Evolutionary conservation across 1,140 invertebrate species (phyloP).

Genomic region (Temnothorax nylanderi): DNA sequence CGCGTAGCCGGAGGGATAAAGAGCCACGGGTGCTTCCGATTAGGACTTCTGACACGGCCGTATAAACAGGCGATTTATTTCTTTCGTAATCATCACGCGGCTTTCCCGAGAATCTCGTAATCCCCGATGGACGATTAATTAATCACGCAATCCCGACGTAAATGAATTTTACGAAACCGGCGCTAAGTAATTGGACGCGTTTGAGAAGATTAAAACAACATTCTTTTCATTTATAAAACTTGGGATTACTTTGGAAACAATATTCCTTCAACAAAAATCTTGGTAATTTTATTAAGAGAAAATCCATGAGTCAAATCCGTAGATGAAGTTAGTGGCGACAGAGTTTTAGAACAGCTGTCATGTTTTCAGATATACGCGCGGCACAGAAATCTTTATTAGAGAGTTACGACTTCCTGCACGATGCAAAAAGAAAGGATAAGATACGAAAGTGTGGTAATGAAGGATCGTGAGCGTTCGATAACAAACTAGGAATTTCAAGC

Average conservation of each 20-base stretch:
- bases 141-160: background rate
- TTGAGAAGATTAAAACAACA: background rate
- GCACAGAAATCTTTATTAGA: constrained; percentile 48
- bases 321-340: too few species aligned
- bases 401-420: constrained; percentile 12
- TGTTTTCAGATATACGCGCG: background rate
- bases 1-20: constrained; percentile 64
- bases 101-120: background rate
- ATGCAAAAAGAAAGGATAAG: background rate
- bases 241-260: background rate
- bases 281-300: background rate
- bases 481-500: constrained; percentile 59
- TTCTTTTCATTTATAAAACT: background rate
- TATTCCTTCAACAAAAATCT: background rate
- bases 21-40: constrained; percentile 56
- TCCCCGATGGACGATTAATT: constrained; percentile 19
- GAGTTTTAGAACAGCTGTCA: background rate
- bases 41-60: constrained; percentile 54
- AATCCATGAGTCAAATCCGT: background rate
- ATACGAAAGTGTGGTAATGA: constrained; percentile 52
- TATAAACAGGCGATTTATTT: constrained; percentile 58
- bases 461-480: constrained; percentile 37
- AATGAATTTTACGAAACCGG: constrained; percentile 2
- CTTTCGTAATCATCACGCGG: constrained; percentile 47
- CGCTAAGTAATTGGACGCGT: background rate